Percentiles rank a stretch among this genome's conserved stretches.
Evolutionary conservation across 2,888 invertebrate species (phyloP).

Genomic region (Philopedon plagiatum): DNA sequence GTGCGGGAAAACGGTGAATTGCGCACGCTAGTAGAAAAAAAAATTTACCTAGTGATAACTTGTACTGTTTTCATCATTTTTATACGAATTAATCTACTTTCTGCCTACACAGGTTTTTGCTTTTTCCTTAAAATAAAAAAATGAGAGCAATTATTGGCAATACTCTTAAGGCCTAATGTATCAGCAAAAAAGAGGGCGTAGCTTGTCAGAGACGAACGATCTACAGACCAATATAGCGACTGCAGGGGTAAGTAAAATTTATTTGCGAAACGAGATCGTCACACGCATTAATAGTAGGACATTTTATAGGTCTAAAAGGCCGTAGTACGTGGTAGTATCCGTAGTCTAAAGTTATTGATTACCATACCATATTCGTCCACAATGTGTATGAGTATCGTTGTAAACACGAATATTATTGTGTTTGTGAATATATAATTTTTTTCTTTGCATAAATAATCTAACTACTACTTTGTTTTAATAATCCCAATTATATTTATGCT

Average conservation of each 20-base stretch:
- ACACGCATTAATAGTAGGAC: slow-evolving; percentile 13
- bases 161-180: slow-evolving; percentile 17
- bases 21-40: too few relatives aligned
- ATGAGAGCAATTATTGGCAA: slow-evolving; percentile 1
- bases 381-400: too few relatives aligned
- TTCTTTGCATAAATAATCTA: too few relatives aligned
- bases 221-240: slow-evolving; percentile 24
- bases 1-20: too few relatives aligned
- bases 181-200: slow-evolving; percentile 22
- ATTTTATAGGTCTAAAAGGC: not conserved
- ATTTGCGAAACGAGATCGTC: slow-evolving; percentile 24
- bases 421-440: too few relatives aligned
- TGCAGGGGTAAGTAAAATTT: slow-evolving; percentile 31
- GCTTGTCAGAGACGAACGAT: slow-evolving; percentile 31
- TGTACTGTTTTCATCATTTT: not conserved
- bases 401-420: too few relatives aligned
- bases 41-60: too few relatives aligned
- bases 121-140: slow-evolving; percentile 2
- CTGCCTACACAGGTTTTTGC: not conserved
- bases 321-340: not conserved
- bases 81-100: not conserved
- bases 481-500: too few relatives aligned
- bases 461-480: too few relatives aligned
- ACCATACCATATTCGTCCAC: too few relatives aligned
- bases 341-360: too few relatives aligned